Evolutionary conservation across 1,140 invertebrate genomes (phyloP), one percentile per base, ranked within the genome.

Genomic region (Lucilia cuprina): DNA sequence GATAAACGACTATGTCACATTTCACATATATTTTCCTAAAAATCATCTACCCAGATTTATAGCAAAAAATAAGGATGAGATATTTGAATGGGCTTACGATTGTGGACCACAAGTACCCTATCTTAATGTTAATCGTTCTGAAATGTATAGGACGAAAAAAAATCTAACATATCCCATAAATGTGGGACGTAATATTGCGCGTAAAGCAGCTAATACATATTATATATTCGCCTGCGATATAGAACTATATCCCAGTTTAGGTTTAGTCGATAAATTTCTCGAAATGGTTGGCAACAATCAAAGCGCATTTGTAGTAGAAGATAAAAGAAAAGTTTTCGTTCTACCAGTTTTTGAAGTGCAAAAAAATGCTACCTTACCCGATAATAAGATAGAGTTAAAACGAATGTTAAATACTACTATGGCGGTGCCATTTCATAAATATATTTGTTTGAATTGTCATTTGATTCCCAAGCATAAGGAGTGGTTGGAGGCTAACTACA

Each of bases 401-500:
- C 90, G 92, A 77, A 95, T 97, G 94, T 89, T 97, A 83, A 91
- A 93, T 13, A 94, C 93, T 74, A 94, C 94, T 9, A 93, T 93
- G 10, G 97, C 96, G 0, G 95, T 98, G 85, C 95, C 96, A 2
- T 98, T 98, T 89, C 97, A 98, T 91, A 95, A 96, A 88, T 95
- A 95, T 88, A 92, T 98, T 2, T 98, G 97, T 88, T 92, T 95
- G 0, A 94, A 93, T n/a, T 98, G 97, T 88, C 97, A 98, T 89
- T 95, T 94, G 85, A 95, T 98, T 65, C 97, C 97, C 0, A 94
- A 94, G 85, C 94, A 94, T 13, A 93, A 95, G 85, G 94, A 96
- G 83, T 98, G 96, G 96, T 92, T 95, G 85, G 92, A 93, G 41
- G 93, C 93, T 0, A 89, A 93, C 12, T 93, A 94, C 87, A 94